Evolutionary conservation across 2,113 vertebrate species (phyloP).

Genomic region (Atrichornis clamosus): DNA sequence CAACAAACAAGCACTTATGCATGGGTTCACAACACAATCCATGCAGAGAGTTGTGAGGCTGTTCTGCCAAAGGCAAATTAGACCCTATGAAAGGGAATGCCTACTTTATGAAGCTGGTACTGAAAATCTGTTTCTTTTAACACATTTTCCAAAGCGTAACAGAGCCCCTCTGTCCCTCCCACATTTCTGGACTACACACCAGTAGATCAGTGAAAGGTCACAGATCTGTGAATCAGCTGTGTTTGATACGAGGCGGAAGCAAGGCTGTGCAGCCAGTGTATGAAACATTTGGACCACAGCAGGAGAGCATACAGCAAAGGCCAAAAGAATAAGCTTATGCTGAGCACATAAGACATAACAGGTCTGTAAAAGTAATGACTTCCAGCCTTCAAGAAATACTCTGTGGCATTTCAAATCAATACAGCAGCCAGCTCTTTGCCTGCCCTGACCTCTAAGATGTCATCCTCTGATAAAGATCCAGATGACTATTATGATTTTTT

Average conservation of each 20-base stretch:
- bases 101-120: background rate
- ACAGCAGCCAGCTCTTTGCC: conserved; percentile 3
- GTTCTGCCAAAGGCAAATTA: conserved; percentile 18
- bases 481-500: background rate
- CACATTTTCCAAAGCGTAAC: background rate
- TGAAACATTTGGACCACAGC: conserved; percentile 44
- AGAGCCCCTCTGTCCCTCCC: conserved; percentile 17
- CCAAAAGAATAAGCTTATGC: conserved; percentile 34
- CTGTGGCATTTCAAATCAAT: conserved; percentile 40
- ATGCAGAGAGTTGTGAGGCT: background rate
- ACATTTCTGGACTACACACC: background rate
- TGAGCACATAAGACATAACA: conserved; percentile 52
- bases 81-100: background rate
- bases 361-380: conserved; percentile 50
- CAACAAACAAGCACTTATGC: background rate
- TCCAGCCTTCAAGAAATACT: conserved; percentile 39
- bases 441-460: conserved; percentile 38
- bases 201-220: conserved; percentile 7
- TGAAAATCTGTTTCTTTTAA: conserved; percentile 29
- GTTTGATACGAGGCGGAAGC: background rate
- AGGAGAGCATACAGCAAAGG: background rate
- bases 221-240: conserved; percentile 19
- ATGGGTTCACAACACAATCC: background rate
- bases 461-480: conserved; percentile 19
- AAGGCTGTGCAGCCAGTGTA: background rate